phyloP scores from a whole-genome alignment of 64 coral and sea anemone species.

The Stichodactyla helianthus region DNA sequence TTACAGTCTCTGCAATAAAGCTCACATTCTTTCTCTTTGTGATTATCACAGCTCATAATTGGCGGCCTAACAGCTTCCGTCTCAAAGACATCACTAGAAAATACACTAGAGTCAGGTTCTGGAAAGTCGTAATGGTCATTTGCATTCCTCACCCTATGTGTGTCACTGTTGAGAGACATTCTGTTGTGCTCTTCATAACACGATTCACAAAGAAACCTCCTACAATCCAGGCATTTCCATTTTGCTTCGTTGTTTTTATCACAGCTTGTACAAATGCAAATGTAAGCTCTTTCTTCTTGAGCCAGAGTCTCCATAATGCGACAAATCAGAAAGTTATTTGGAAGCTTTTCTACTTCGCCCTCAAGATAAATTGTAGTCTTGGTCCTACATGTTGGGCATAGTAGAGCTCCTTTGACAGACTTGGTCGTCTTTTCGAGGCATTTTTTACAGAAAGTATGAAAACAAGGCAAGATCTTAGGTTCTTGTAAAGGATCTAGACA shows the following conservation, averaged over 20 bases:
- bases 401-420: neutral
- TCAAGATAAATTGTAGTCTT: neutral
- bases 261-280: conserved; percentile 42
- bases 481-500: conserved; percentile 46
- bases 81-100: neutral
- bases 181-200: conserved; percentile 36
- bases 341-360: conserved; percentile 32
- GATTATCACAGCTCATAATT: neutral
- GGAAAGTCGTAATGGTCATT: neutral
- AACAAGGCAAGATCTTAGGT: conserved; percentile 60
- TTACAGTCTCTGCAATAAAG: conserved; percentile 15
- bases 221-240: conserved; percentile 59
- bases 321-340: conserved; percentile 54
- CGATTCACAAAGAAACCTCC: conserved; percentile 31
- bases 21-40: conserved; percentile 9
- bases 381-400: conserved; percentile 45
- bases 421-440: conserved; percentile 42
- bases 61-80: neutral
- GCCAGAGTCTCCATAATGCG: conserved; percentile 38
- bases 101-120: neutral
- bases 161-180: neutral
- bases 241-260: conserved; percentile 19
- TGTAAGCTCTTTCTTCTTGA: conserved; percentile 24
- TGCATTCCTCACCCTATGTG: neutral
- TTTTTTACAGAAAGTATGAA: conserved; percentile 60